Percentiles rank a stretch among this genome's conserved stretches.
Evolutionary conservation across 2,888 invertebrate genomes (phyloP).

Genomic region (Rhyacophila evoluta): DNA sequence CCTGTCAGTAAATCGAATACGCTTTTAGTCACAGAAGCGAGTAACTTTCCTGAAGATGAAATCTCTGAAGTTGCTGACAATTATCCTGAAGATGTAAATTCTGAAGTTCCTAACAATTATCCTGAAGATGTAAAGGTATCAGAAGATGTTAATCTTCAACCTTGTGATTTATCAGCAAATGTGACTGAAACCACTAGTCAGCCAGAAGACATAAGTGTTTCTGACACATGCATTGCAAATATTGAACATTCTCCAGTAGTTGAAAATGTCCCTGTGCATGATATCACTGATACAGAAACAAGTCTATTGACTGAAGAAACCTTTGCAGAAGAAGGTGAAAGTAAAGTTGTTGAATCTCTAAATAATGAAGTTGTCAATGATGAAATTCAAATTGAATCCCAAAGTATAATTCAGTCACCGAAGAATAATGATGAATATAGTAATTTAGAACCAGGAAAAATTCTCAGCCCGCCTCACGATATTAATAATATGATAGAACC

Average conservation of each 20-base stretch:
- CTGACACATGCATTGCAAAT: background rate
- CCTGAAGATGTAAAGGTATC: background rate
- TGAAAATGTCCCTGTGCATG: background rate
- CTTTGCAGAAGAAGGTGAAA: background rate
- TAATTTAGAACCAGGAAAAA: background rate
- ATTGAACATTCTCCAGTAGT: background rate
- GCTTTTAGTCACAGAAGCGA: background rate
- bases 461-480: background rate
- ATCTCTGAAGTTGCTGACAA: background rate
- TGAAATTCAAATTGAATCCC: background rate
- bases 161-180: too few species aligned
- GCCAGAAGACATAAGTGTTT: background rate
- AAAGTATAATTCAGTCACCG: background rate
- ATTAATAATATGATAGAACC: background rate
- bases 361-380: background rate
- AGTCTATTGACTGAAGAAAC: background rate
- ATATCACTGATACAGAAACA: background rate
- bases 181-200: background rate
- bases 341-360: background rate
- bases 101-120: background rate
- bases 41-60: background rate
- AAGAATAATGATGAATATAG: background rate
- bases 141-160: background rate
- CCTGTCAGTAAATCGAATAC: background rate
- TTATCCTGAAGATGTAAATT: background rate